Evolutionary conservation across 1,140 invertebrate species (phyloP), one percentile per base, ranked within the genome.

Genomic region (Chymomyza costata): DNA sequence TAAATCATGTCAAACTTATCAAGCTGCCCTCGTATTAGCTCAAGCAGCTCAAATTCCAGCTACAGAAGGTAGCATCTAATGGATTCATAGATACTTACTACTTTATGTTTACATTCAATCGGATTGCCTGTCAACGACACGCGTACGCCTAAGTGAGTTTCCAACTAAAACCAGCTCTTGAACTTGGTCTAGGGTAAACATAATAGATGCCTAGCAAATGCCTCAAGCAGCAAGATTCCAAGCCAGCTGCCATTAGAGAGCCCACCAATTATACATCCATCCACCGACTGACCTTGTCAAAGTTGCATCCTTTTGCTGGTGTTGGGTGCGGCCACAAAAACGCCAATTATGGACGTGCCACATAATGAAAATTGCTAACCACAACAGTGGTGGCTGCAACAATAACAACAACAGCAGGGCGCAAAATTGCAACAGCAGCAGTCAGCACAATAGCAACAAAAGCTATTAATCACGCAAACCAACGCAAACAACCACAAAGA

Each of bases 51-150:
- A 63, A 46, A 53, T 78, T 65, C 61, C 46, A 41, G 44, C 25
- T 32, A 31, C 54, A n/a, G n/a, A n/a, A n/a, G 56, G 17, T 8
- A 10, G 19, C 44, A 45, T 67, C 71, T 80, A 78, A 78, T 80
- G 71, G 73, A 80, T 78, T 78, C 67, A 66, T 40, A 54, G 40
- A 66, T 64, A 46, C n/a, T n/a, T n/a, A n/a, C n/a, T n/a, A n/a
- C 45, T 60, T 19, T 16, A 28, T 71, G 66, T 78, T 76, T 71
- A 47, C 71, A n/a, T 78, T 78, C 78, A 80, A 78, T 78, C 71
- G 66, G 35, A 47, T 35, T 38, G 39, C 47, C 44, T 52, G 44
- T 1, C 45, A 30, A 15, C 43, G 66, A 53, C 71, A 78, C 71
- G 71, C 73, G 71, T 40, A 48, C 39, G 34, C 28, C 51, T 71